phyloP scores from a whole-genome alignment of 1,140 invertebrate genomes.

The Neomicropteryx cornuta region DNA sequence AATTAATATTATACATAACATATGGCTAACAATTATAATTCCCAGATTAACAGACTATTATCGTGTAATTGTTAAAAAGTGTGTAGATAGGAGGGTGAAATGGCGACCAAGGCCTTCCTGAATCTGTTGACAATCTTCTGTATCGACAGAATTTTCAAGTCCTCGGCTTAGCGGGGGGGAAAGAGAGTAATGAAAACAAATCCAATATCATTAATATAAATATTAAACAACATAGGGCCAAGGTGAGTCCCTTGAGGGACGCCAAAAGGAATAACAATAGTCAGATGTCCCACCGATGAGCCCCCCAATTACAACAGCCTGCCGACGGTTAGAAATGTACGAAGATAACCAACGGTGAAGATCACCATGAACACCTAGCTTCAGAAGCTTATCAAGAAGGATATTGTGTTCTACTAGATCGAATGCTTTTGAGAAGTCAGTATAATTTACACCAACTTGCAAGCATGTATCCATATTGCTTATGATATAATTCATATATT shows the following conservation, averaged over 20 bases:
- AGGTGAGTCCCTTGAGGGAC: too few species aligned
- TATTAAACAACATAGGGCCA: neutral
- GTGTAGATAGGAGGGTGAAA: too few species aligned
- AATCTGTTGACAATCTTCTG: too few species aligned
- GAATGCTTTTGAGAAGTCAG: slow-evolving; percentile 22
- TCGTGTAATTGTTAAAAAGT: too few species aligned
- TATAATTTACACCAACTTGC: slow-evolving; percentile 20
- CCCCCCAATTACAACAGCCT: slow-evolving; percentile 9
- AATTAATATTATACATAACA: too few species aligned
- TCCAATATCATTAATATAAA: too few species aligned
- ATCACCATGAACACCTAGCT: slow-evolving; percentile 11
- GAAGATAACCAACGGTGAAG: slow-evolving; percentile 13
- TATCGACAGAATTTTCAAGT: too few species aligned
- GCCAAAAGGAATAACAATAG: too few species aligned
- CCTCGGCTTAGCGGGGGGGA: too few species aligned
- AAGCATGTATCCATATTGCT: slow-evolving; percentile 10
- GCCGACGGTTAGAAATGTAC: slow-evolving; percentile 11
- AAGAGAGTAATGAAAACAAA: neutral
- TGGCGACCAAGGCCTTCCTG: too few species aligned
- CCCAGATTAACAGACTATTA: too few species aligned
- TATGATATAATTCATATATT: slow-evolving; percentile 12
- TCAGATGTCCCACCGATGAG: neutral
- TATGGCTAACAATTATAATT: too few species aligned
- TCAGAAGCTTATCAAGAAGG: slow-evolving; percentile 11
- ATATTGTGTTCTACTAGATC: slow-evolving; percentile 16